These are phyloP conservation scores for Varecia variegata DNA, from an alignment of 2,797 vertebrate species.

Conservation along the genomic window DNA sequence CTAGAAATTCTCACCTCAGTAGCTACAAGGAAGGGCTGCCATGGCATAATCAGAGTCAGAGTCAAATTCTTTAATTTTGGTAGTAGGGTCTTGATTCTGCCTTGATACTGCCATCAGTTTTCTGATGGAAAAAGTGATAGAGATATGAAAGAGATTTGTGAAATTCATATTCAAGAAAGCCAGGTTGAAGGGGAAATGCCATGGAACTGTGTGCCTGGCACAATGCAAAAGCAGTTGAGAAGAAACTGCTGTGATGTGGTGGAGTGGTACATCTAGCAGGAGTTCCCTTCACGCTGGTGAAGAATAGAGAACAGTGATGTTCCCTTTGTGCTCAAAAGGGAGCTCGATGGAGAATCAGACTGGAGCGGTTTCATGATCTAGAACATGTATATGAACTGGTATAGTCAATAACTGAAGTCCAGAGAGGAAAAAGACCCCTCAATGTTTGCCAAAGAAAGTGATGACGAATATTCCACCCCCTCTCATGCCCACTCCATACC, in stretches of 20 bases:
- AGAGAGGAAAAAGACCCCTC: background rate
- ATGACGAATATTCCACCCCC: background rate
- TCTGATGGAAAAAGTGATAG: background rate
- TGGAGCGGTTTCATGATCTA: background rate
- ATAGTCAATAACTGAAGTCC: background rate
- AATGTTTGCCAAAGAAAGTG: background rate
- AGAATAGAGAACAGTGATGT: background rate
- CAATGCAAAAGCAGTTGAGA: background rate
- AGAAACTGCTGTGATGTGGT: background rate
- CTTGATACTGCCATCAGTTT: background rate
- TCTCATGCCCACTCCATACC: rapidly evolving
- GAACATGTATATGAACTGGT: background rate
- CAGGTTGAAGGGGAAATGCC: background rate
- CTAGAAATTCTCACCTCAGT: background rate
- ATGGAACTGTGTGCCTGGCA: background rate
- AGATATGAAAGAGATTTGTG: background rate
- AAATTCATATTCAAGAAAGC: background rate
- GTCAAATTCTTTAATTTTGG: background rate
- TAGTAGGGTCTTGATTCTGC: background rate
- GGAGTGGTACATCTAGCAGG: background rate
- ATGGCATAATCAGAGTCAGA: background rate
- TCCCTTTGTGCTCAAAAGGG: background rate
- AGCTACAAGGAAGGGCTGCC: background rate
- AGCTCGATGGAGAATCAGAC: background rate
- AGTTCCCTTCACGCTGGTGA: background rate